Evolutionary conservation across 2,888 invertebrate genomes (phyloP).

Genomic region (Calliscelio sp.): DNA sequence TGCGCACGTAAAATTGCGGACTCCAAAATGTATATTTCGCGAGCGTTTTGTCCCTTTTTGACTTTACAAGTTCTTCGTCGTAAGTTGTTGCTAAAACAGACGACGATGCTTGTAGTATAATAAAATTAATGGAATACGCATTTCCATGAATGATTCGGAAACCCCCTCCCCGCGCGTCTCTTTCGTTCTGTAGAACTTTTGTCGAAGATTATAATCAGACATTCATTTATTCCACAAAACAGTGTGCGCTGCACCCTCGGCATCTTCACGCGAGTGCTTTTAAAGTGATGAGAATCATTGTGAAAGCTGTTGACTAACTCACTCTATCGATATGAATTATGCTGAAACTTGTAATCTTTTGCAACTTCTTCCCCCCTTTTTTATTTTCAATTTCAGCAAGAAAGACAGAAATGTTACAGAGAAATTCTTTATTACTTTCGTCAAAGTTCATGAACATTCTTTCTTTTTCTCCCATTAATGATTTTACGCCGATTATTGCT

Average conservation of each 20-base stretch:
- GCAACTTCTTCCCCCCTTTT: neutral
- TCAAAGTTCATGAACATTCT: too few relatives aligned
- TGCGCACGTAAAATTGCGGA: slow-evolving; percentile 26
- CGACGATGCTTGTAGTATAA: slow-evolving; percentile 36
- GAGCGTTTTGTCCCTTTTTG: slow-evolving; percentile 42
- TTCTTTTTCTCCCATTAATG: too few relatives aligned
- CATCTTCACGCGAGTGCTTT: slow-evolving; percentile 73
- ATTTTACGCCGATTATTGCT: too few relatives aligned
- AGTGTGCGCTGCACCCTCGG: slow-evolving; percentile 44
- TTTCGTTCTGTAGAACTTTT: slow-evolving; percentile 61
- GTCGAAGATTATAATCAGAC: slow-evolving; percentile 74
- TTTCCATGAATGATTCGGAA: slow-evolving; percentile 58
- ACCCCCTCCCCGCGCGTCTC: slow-evolving; percentile 4
- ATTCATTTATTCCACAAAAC: slow-evolving; percentile 68
- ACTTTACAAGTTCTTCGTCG: slow-evolving; percentile 29
- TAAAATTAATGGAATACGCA: slow-evolving; percentile 57
- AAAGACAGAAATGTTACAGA: too few relatives aligned
- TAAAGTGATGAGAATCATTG: slow-evolving; percentile 77
- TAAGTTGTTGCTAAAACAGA: slow-evolving; percentile 40
- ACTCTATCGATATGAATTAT: slow-evolving; percentile 44
- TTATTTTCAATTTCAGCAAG: too few relatives aligned
- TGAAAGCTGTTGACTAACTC: slow-evolving; percentile 59
- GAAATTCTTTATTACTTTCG: too few relatives aligned
- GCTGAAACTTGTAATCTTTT: neutral
- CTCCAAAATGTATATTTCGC: slow-evolving; percentile 54